phyloP scores from a whole-genome alignment of 2,888 invertebrate species.

The Boloria euphrosyne region DNA sequence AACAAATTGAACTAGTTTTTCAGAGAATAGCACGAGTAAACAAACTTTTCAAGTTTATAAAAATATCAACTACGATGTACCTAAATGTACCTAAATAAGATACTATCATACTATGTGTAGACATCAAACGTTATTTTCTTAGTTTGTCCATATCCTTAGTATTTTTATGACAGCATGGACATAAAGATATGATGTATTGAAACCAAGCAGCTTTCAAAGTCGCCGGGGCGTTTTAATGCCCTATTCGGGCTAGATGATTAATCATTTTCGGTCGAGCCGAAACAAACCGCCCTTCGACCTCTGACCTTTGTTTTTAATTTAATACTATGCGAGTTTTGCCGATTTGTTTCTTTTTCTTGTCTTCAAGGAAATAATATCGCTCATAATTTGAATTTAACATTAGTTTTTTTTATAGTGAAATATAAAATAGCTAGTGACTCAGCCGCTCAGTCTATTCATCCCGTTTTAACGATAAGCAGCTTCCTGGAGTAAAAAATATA shows the following conservation, averaged over 20 bases:
- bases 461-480: no score
- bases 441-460: no score
- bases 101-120: background rate
- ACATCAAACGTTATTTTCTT: background rate
- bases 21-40: no score
- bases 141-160: conserved; percentile 15
- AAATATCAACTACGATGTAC: no score
- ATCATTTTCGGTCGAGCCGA: conserved; percentile 34
- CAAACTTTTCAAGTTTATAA: no score
- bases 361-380: no score
- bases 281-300: conserved; percentile 31
- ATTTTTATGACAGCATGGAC: conserved; percentile 37
- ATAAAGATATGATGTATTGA: conserved; percentile 47
- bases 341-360: background rate
- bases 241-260: conserved; percentile 38
- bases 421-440: no score
- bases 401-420: no score
- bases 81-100: no score
- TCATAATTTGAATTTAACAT: no score
- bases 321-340: conserved; percentile 30
- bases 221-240: conserved; percentile 51
- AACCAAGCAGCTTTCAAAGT: conserved; percentile 49
- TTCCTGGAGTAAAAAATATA: no score
- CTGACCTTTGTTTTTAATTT: conserved; percentile 43
- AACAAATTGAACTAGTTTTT: no score